phyloP scores from a whole-genome alignment of 2,113 vertebrate species.

The Callipepla californica region DNA sequence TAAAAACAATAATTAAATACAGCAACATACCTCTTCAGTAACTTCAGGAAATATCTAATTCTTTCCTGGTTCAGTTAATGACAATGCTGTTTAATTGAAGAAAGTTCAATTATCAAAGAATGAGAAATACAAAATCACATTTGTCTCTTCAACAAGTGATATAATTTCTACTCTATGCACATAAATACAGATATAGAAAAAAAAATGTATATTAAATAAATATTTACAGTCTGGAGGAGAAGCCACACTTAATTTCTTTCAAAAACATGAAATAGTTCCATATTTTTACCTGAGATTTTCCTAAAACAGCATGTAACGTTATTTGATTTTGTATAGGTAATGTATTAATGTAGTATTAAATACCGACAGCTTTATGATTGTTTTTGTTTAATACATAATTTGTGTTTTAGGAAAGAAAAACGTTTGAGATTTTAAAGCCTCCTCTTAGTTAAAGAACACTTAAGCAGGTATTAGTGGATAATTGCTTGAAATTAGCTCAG shows the following conservation, averaged over 20 bases:
- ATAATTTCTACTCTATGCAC: not conserved
- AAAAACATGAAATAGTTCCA: not conserved
- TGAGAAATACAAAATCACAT: not conserved
- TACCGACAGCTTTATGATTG: constrained; percentile 40
- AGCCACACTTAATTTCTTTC: not conserved
- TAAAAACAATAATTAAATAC: not conserved
- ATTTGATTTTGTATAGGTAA: not conserved
- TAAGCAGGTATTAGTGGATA: constrained; percentile 83
- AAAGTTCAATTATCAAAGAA: not conserved
- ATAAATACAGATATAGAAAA: not conserved
- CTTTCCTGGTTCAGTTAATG: not conserved
- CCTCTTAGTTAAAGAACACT: constrained; percentile 82
- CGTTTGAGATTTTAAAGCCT: constrained; percentile 78
- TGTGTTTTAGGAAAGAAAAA: constrained; percentile 79
- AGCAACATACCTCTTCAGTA: not conserved
- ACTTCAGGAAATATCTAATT: not conserved
- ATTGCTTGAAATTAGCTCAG: constrained; percentile 85
- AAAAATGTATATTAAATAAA: not conserved
- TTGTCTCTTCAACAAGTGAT: not conserved
- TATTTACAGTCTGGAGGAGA: not conserved
- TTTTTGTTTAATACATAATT: constrained; percentile 70
- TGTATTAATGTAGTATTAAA: constrained; percentile 5
- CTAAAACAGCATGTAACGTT: not conserved
- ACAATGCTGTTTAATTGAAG: not conserved
- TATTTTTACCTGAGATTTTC: not conserved